These are phyloP conservation scores for Rostratula benghalensis DNA, from an alignment of 2,113 vertebrate species.

Conservation along the genomic window DNA sequence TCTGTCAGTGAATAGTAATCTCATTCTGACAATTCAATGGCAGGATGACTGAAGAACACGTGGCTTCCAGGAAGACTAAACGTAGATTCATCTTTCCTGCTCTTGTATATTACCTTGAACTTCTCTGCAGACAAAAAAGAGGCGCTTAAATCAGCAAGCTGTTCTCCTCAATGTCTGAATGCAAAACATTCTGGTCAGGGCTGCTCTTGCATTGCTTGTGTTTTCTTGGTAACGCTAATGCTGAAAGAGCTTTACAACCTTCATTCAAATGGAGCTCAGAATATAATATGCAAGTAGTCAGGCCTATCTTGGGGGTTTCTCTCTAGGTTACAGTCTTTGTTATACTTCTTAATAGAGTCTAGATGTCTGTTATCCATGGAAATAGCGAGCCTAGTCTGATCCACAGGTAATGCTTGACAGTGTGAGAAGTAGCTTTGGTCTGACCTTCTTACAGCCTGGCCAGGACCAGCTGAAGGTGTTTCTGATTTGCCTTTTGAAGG, in stretches of 20 bases:
- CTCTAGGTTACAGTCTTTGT: not conserved
- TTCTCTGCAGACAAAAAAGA: not conserved
- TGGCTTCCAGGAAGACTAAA: not conserved
- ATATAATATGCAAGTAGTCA: not conserved
- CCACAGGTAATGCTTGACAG: not conserved
- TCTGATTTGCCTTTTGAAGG: not conserved
- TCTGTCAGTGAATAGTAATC: not conserved
- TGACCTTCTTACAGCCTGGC: not conserved
- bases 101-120: not conserved
- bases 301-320: not conserved
- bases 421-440: not conserved
- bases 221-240: not conserved
- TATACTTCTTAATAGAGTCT: not conserved
- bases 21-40: not conserved
- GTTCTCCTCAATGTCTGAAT: not conserved
- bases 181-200: not conserved
- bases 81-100: not conserved
- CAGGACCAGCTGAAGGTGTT: not conserved
- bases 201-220: fast-evolving
- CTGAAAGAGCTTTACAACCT: not conserved
- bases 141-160: not conserved
- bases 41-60: not conserved
- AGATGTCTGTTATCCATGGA: not conserved
- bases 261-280: not conserved
- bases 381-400: not conserved